Conservation (phyloP, 2,113 vertebrate genomes). For the Scomber japonicus region DNA sequence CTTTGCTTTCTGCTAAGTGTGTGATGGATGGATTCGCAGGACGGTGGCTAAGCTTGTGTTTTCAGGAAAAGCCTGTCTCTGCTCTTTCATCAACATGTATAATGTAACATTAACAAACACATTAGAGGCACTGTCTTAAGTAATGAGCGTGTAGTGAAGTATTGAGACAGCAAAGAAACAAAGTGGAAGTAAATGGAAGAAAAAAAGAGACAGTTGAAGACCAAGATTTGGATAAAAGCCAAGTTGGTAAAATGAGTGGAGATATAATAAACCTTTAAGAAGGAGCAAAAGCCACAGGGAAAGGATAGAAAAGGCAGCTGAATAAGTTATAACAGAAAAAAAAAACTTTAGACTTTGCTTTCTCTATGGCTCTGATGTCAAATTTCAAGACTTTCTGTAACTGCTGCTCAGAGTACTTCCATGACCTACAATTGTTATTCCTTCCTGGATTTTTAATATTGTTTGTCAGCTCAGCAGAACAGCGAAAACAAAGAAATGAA, state of each 20-base stretch:
- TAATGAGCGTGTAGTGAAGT: conserved; percentile 8
- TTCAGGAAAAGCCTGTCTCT: conserved; percentile 45
- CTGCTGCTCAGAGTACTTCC: neutral
- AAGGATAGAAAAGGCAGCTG: neutral
- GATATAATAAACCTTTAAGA: no score
- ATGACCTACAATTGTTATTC: conserved; percentile 15
- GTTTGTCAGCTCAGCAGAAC: conserved; percentile 29
- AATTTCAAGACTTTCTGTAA: conserved; percentile 2
- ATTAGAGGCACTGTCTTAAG: conserved; percentile 55
- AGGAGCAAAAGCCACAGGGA: conserved; percentile 10
- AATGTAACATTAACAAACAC: conserved; percentile 63
- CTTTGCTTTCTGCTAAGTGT: conserved; percentile 62
- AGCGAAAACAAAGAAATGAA: conserved; percentile 8
- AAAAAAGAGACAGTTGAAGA: neutral
- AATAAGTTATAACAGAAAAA: conserved; percentile 3
- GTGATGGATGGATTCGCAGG: conserved; percentile 67
- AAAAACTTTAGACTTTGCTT: neutral
- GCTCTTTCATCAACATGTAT: conserved; percentile 52
- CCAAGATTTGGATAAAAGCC: neutral
- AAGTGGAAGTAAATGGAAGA: no score
- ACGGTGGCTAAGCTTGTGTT: conserved; percentile 51
- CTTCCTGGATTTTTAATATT: conserved; percentile 11
- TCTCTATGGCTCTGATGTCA: neutral
- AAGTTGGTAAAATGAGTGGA: no score
- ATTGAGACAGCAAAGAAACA: neutral